Base-by-base conservation (phyloP, 2,113 vertebrate genomes). In the Cynoglossus semilaevis region DNA sequence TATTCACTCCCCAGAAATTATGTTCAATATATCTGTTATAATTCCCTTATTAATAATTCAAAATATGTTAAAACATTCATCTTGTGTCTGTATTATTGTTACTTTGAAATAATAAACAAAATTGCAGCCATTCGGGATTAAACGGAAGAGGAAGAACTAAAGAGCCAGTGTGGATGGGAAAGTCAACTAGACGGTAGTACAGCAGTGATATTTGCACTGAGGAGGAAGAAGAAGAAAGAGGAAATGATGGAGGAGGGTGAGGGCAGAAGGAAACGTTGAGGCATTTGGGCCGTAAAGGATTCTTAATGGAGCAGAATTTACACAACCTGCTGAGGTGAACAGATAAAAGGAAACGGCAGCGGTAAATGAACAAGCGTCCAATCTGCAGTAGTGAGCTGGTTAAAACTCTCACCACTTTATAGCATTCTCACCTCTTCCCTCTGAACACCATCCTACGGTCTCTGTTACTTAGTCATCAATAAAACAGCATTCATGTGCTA, bases 301-400 rank as follows among this genome's bases (percentile, higher is more conserved):
- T 67, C 42, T 79, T 86, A 89, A 89, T 85, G 81, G 72, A 79
- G 85, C 84, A 86, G 79, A 88, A 89, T 88, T 87, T 84, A 85
- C 77, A 80, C 81, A 70, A 51, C 50, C 70, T 54, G 74, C 84
- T 84, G 86, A 85, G 58, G 70, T 74, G 73, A 76, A 81, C 67
- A 73, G 76, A 86, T 83, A 69, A 83, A 82, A 83, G 58, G 56
- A 76, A 67, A 37, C 41, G 63, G 57, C 58, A 47, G 54, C 40
- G 8, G 37, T 58, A 70, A 75, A 70, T 72, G 75, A 79, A 73
- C 76, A 70, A 72, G 54, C 54, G 10, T 50, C 61, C 45, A 68
- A 73, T 74, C 51, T 61, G 70, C 72, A 69, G 61, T 37, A 67
- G 62, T 36, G 63, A 67, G 87, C 80, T 78, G 83, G 79, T 80